Percentiles rank a stretch among this genome's conserved stretches.
Evolutionary conservation across 1,140 invertebrate species (phyloP).

Genomic region (Paraescarpia echinospica): DNA sequence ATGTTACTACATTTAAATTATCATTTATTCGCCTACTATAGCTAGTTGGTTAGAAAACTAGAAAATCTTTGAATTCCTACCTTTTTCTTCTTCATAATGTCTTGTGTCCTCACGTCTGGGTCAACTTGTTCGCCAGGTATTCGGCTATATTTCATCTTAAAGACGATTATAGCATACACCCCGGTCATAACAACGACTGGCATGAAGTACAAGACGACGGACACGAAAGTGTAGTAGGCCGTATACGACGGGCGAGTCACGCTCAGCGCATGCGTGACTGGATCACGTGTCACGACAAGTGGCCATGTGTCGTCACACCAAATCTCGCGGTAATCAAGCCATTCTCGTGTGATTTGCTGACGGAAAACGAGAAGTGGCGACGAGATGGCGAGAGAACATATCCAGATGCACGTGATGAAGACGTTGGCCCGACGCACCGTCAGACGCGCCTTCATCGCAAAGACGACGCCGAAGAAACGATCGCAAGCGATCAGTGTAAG

Average conservation of each 20-base stretch:
- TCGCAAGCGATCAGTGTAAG: constrained; percentile 62
- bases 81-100: constrained; percentile 21
- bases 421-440: constrained; percentile 49
- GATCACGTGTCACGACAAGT: constrained; percentile 14
- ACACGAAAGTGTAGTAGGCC: constrained; percentile 59
- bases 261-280: not conserved
- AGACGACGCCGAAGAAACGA: constrained; percentile 58
- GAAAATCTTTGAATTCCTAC: constrained; percentile 1
- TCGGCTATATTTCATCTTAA: constrained; percentile 28
- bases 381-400: constrained; percentile 53
- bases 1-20: not conserved
- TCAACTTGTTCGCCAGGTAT: constrained; percentile 21
- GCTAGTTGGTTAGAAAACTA: not conserved
- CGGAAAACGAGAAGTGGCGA: constrained; percentile 54
- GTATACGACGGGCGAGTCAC: not conserved
- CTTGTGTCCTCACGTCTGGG: constrained; percentile 8
- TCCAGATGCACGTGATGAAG: constrained; percentile 60
- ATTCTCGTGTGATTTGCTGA: constrained; percentile 35
- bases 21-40: not conserved
- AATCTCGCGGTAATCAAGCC: constrained; percentile 50
- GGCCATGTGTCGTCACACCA: constrained; percentile 55
- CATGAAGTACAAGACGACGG: constrained; percentile 60
- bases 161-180: constrained; percentile 61
- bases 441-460: constrained; percentile 56
- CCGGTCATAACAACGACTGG: constrained; percentile 60